phyloP scores from a whole-genome alignment of 2,113 vertebrate genomes.

The Poeciliopsis retropinna region DNA sequence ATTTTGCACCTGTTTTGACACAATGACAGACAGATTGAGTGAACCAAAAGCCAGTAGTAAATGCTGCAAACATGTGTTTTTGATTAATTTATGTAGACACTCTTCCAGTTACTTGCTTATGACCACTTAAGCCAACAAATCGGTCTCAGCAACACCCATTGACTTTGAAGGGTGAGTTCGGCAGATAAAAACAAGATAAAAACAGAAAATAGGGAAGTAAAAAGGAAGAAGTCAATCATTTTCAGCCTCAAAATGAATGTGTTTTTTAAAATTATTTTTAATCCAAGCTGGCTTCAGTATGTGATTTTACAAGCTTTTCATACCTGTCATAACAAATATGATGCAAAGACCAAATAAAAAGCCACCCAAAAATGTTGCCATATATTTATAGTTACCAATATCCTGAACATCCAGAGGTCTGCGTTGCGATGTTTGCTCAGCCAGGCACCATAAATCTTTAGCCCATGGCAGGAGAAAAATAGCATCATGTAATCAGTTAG shows the following conservation, averaged over 20 bases:
- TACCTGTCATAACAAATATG: too few relatives aligned
- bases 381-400: conserved; percentile 72
- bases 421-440: conserved; percentile 69
- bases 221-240: not conserved
- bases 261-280: not conserved
- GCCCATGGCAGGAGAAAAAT: conserved; percentile 77
- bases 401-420: conserved; percentile 82
- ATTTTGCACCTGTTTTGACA: conserved; percentile 82
- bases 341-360: not conserved
- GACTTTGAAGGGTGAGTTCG: too few relatives aligned
- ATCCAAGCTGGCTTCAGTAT: not conserved
- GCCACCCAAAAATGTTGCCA: too few relatives aligned
- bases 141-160: too few relatives aligned
- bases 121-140: too few relatives aligned
- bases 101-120: too few relatives aligned
- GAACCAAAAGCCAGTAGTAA: too few relatives aligned
- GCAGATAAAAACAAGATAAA: too few relatives aligned
- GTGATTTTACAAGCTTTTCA: conserved; percentile 21
- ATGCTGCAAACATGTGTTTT: too few relatives aligned
- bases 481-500: conserved; percentile 64
- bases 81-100: too few relatives aligned
- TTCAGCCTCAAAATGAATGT: not conserved
- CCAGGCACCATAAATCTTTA: conserved; percentile 75
- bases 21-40: not conserved
- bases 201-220: not conserved